Conservation (phyloP, 1,140 invertebrate genomes). For the Odontomachus brunneus region DNA sequence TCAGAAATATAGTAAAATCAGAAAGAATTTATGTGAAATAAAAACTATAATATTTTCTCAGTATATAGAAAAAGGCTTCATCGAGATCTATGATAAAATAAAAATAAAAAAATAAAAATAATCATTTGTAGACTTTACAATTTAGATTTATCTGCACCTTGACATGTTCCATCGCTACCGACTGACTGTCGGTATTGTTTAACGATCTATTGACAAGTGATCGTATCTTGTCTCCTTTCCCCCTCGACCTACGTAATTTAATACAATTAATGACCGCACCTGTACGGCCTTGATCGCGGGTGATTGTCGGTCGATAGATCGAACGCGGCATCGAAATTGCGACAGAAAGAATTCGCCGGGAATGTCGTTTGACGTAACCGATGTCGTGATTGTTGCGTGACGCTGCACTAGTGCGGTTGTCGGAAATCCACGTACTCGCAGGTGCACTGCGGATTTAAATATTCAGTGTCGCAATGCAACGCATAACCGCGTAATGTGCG, state of each 20-base stretch:
- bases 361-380: constrained; percentile 52
- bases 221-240: constrained; percentile 35
- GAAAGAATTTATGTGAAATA: too few relatives aligned
- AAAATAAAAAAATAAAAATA: neutral
- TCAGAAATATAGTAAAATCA: too few relatives aligned
- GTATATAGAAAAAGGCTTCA: too few relatives aligned
- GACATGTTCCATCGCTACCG: neutral
- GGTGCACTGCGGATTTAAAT: constrained; percentile 53
- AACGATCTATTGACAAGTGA: constrained; percentile 36
- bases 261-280: constrained; percentile 62
- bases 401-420: constrained; percentile 13
- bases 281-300: constrained; percentile 33
- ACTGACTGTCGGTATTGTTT: neutral
- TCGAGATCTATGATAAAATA: too few relatives aligned
- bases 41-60: too few relatives aligned
- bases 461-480: constrained; percentile 61
- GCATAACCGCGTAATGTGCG: constrained; percentile 25
- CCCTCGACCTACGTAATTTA: constrained; percentile 49
- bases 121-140: neutral
- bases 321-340: constrained; percentile 49
- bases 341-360: constrained; percentile 41
- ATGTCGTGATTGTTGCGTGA: constrained; percentile 52
- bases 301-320: constrained; percentile 54
- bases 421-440: constrained; percentile 38
- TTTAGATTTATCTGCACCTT: neutral